Conservation (phyloP, 1,140 invertebrate genomes). For the Drosophila bocqueti region DNA sequence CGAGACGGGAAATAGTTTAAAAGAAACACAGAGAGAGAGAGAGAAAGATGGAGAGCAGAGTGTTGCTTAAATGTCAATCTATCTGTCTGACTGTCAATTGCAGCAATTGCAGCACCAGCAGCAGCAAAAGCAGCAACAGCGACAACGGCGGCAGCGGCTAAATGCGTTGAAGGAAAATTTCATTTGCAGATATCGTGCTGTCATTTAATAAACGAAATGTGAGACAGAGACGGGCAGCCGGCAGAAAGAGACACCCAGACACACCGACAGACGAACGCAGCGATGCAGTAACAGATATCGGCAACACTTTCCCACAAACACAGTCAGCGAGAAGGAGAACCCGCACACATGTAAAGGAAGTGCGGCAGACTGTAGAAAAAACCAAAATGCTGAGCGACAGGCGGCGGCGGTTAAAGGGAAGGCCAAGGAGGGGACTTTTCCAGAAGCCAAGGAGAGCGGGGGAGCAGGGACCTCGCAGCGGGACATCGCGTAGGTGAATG, state of each 20-base stretch:
- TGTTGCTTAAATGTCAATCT: constrained; percentile 84
- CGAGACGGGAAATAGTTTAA: constrained; percentile 15
- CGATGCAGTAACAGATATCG: constrained; percentile 82
- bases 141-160: constrained; percentile 52
- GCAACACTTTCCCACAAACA: constrained; percentile 75
- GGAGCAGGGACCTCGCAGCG: constrained; percentile 42
- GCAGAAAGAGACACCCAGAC: constrained; percentile 14
- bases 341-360: constrained; percentile 64
- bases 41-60: constrained; percentile 38
- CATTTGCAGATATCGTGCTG: constrained; percentile 85
- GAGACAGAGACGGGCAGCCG: constrained; percentile 36
- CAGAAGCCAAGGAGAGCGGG: neutral
- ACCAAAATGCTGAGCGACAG: constrained; percentile 55
- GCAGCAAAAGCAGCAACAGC: neutral
- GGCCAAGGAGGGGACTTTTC: neutral
- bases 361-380: constrained; percentile 62
- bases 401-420: neutral
- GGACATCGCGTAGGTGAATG: constrained; percentile 80
- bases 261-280: constrained; percentile 62
- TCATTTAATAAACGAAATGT: constrained; percentile 84
- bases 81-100: constrained; percentile 83
- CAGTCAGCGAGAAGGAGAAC: neutral
- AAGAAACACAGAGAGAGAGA: neutral
- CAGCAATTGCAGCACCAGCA: constrained; percentile 66
- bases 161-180: constrained; percentile 83